These are phyloP conservation scores for Tethya wilhelma DNA, from an alignment of 37 sponge, comb jelly and placozoan species.

Conservation along the genomic window DNA sequence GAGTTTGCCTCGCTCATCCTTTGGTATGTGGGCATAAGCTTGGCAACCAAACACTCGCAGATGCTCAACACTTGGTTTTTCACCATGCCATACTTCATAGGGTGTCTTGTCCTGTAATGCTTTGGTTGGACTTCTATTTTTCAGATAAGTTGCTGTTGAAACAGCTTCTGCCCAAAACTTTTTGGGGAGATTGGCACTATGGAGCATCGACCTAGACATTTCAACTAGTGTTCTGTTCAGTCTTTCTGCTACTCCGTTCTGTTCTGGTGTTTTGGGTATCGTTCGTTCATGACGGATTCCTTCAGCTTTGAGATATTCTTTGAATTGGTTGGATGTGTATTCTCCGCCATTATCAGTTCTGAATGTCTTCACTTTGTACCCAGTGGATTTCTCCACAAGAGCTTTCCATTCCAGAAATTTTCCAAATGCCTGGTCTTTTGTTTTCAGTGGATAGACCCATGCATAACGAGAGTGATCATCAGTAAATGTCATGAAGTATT, in stretches of 20 bases:
- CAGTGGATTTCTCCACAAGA: slow-evolving; percentile 37
- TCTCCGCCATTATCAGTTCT: slow-evolving; percentile 65
- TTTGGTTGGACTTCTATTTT: slow-evolving; percentile 57
- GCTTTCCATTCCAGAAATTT: slow-evolving; percentile 57
- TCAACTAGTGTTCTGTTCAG: slow-evolving; percentile 65
- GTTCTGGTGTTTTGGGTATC: slow-evolving; percentile 54
- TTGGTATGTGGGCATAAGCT: slow-evolving; percentile 41
- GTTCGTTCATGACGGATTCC: slow-evolving; percentile 57
- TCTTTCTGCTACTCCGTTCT: slow-evolving; percentile 66
- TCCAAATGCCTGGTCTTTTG: slow-evolving; percentile 18
- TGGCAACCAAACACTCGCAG: slow-evolving; percentile 28
- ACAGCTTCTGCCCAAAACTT: slow-evolving; percentile 42
- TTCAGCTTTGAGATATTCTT: slow-evolving; percentile 27
- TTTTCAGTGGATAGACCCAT: slow-evolving; percentile 34
- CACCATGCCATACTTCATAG: slow-evolving; percentile 35
- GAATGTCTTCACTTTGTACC: slow-evolving; percentile 40
- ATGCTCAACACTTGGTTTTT: slow-evolving; percentile 26
- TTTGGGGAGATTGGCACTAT: slow-evolving; percentile 29
- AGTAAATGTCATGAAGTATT: slow-evolving; percentile 57
- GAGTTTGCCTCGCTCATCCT: slow-evolving; percentile 35
- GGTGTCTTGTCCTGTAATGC: slow-evolving; percentile 13
- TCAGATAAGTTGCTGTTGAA: slow-evolving; percentile 32
- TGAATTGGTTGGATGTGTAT: slow-evolving; percentile 44
- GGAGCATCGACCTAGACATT: slow-evolving; percentile 50
- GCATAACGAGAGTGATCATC: slow-evolving; percentile 43